Evolutionary conservation across 2,113 vertebrate species (phyloP).

Genomic region (Gymnocephalus cernua): DNA sequence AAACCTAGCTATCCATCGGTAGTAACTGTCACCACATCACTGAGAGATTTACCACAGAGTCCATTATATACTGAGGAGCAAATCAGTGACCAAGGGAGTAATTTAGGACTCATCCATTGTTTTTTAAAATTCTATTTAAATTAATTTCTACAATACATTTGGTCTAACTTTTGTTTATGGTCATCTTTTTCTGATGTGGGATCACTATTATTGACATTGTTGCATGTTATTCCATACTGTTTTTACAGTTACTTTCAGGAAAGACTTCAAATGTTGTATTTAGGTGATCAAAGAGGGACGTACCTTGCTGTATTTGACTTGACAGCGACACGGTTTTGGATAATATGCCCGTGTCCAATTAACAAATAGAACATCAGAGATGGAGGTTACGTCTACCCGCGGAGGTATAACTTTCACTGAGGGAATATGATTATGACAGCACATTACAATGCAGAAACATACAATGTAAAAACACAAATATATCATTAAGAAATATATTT

Average conservation of each 20-base stretch:
- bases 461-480: neutral
- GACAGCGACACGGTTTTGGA: neutral
- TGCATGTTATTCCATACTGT: neutral
- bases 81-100: no score
- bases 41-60: no score
- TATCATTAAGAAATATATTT: neutral
- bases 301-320: conserved; percentile 74
- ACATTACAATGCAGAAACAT: conserved; percentile 1
- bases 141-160: neutral
- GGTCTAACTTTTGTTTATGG: neutral
- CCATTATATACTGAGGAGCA: no score
- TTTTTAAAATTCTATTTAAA: no score
- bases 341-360: neutral
- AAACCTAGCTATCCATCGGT: no score
- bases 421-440: neutral
- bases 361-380: conserved; percentile 35
- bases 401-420: conserved; percentile 63
- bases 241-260: neutral
- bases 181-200: conserved; percentile 2
- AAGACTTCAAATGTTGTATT: neutral
- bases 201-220: neutral
- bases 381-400: neutral
- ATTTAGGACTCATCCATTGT: no score
- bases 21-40: no score
- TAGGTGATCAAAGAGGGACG: neutral